These are phyloP conservation scores for Anguilla anguilla DNA, from an alignment of 2,797 vertebrate genomes.

Conservation along the genomic window DNA sequence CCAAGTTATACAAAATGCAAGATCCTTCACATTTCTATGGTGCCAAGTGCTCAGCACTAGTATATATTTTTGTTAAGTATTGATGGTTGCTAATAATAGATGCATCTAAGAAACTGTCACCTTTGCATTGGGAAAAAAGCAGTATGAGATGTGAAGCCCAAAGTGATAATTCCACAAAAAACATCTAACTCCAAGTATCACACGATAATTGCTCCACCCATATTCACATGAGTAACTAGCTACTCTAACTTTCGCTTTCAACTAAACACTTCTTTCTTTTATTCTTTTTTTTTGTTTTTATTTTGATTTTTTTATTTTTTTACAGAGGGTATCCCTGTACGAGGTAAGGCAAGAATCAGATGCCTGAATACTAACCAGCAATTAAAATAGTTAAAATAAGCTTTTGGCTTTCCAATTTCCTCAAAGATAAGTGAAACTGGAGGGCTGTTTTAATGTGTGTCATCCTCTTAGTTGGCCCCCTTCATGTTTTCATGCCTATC, in stretches of 20 bases:
- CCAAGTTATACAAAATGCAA: constrained; percentile 42
- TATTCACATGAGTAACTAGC: constrained; percentile 41
- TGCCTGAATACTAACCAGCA: constrained; percentile 20
- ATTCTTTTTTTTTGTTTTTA: constrained; percentile 64
- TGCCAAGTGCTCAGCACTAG: background rate
- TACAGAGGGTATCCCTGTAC: constrained; percentile 96
- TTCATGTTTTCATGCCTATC: constrained; percentile 41
- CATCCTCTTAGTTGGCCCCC: background rate
- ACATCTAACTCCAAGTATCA: background rate
- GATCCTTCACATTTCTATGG: constrained; percentile 62
- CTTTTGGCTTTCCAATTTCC: background rate
- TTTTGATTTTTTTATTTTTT: constrained; percentile 27
- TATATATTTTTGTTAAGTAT: background rate
- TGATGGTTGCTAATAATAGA: background rate
- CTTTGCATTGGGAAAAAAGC: constrained; percentile 65
- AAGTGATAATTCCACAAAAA: constrained; percentile 26
- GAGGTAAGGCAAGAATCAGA: constrained; percentile 85
- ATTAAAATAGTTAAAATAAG: constrained; percentile 33
- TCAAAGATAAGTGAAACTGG: background rate
- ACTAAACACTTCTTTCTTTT: constrained; percentile 81
- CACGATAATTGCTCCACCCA: constrained; percentile 14
- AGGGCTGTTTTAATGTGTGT: constrained; percentile 48
- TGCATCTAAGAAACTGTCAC: background rate
- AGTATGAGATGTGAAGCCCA: constrained; percentile 46
- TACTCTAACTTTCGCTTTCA: constrained; percentile 62